phyloP scores from a whole-genome alignment of 37 sponge, comb jelly and placozoan species.

The Halichondria panicea region DNA sequence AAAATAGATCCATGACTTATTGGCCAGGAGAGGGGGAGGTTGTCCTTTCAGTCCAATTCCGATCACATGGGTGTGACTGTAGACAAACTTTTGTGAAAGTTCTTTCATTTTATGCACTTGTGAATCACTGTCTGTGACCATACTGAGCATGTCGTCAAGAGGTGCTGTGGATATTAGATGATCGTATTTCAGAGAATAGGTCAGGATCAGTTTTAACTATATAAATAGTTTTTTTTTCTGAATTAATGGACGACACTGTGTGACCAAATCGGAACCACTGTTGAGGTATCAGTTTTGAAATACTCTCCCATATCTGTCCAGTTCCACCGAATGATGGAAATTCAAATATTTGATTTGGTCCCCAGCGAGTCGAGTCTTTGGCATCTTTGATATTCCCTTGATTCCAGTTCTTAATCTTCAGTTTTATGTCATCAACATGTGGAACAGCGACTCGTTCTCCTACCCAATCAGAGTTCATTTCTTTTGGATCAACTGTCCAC shows the following conservation, averaged over 20 bases:
- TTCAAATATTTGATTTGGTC: constrained; percentile 36
- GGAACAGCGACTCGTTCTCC: constrained; percentile 48
- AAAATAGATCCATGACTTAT: constrained; percentile 61
- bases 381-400: constrained; percentile 3
- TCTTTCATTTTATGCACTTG: not conserved
- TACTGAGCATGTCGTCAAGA: constrained; percentile 21
- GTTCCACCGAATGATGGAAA: constrained; percentile 42
- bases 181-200: constrained; percentile 33
- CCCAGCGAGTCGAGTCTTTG: constrained; percentile 42
- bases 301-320: constrained; percentile 23
- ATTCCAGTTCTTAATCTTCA: constrained; percentile 15
- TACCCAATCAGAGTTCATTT: constrained; percentile 44
- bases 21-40: constrained; percentile 18
- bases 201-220: not conserved
- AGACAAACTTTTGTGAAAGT: constrained; percentile 12
- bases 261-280: constrained; percentile 31
- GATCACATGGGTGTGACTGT: constrained; percentile 49
- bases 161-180: constrained; percentile 40
- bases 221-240: not conserved
- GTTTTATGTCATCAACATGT: constrained; percentile 28
- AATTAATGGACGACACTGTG: not conserved
- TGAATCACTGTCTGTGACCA: constrained; percentile 3
- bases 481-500: constrained; percentile 31
- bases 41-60: constrained; percentile 48
- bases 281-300: constrained; percentile 16